Percentiles rank a stretch among this genome's conserved stretches.
Conservation (phyloP, 1,140 invertebrate genomes). For the Drosophila repletoides region DNA sequence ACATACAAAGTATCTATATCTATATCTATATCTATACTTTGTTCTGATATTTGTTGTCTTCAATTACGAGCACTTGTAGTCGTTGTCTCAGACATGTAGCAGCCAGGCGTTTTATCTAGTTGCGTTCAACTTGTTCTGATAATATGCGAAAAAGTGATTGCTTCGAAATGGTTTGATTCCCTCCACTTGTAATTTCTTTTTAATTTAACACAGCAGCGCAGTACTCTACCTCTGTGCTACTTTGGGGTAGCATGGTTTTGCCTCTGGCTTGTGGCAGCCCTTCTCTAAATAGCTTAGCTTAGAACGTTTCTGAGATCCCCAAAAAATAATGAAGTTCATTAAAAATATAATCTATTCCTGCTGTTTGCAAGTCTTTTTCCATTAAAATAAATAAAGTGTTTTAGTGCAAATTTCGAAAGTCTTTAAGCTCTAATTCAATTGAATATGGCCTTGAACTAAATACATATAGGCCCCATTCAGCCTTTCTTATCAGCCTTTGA, state of each 20-base stretch:
- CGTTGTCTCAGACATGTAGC: not conserved
- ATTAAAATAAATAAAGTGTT: no score
- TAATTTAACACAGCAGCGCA: no score
- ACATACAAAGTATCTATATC: not conserved
- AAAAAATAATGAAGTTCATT: no score
- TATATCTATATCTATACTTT: slow-evolving; percentile 15
- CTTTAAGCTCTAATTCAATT: not conserved
- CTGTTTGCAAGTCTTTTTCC: no score
- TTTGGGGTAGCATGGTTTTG: no score
- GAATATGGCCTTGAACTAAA: slow-evolving; percentile 28
- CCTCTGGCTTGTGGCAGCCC: no score
- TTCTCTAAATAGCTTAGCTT: no score
- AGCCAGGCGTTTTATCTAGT: not conserved
- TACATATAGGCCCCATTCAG: slow-evolving; percentile 6
- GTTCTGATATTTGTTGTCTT: slow-evolving; percentile 1
- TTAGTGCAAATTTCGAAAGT: no score
- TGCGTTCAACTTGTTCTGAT: not conserved
- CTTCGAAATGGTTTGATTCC: not conserved
- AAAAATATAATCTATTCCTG: no score
- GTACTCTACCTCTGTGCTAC: no score
- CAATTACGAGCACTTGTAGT: slow-evolving; percentile 7
- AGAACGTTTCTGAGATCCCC: no score
- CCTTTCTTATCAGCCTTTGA: no score
- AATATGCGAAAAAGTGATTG: not conserved
- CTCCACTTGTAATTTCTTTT: not conserved